These are phyloP conservation scores for Patagioenas fasciata DNA, from an alignment of 2,113 vertebrate species.

Conservation along the genomic window DNA sequence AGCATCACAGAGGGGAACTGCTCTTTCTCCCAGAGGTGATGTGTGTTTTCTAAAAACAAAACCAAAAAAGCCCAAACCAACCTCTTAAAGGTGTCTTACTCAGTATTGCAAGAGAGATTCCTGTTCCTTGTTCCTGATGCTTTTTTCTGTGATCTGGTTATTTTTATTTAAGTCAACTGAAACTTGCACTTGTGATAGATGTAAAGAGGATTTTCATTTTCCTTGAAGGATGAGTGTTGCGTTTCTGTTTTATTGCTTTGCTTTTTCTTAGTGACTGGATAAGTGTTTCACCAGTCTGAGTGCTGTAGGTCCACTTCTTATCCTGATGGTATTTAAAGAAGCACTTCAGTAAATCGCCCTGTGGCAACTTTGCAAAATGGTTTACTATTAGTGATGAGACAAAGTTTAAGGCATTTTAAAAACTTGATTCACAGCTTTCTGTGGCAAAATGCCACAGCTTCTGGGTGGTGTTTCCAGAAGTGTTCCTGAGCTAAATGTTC, in stretches of 20 bases:
- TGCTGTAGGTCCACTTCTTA: neutral
- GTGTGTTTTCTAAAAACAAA: neutral
- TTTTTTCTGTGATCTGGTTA: neutral
- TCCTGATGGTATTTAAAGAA: neutral
- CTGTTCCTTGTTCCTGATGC: fast-evolving
- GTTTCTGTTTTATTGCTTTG: neutral
- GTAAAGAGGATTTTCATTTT: neutral
- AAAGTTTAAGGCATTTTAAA: neutral
- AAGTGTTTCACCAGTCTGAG: neutral
- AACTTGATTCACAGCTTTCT: neutral
- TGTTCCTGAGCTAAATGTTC: neutral
- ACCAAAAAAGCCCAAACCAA: neutral
- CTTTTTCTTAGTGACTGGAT: neutral
- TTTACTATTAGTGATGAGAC: neutral
- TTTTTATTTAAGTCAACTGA: neutral
- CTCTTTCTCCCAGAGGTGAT: neutral
- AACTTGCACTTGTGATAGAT: neutral
- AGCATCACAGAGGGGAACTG: neutral
- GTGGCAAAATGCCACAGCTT: neutral
- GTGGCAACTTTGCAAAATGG: neutral
- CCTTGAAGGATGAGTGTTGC: neutral
- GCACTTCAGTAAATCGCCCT: neutral
- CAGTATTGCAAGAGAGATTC: neutral
- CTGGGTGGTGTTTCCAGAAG: neutral
- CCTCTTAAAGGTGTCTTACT: neutral